Evolutionary conservation across 2,888 invertebrate species (phyloP).

Genomic region (Tethea ocularis): DNA sequence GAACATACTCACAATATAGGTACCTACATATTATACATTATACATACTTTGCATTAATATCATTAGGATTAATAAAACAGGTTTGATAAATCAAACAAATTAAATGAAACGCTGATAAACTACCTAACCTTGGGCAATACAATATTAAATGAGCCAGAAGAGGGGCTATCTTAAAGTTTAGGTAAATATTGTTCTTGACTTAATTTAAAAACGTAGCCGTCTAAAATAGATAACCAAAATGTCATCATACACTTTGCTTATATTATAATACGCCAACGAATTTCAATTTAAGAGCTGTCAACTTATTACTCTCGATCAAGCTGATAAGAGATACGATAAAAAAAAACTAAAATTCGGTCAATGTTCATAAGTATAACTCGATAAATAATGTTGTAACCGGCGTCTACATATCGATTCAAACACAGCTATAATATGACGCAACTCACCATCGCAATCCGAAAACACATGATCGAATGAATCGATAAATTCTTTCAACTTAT

Average conservation of each 20-base stretch:
- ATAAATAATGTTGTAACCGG: neutral
- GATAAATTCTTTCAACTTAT: conserved; percentile 79
- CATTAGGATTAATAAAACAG: too few species aligned
- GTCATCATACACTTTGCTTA: neutral
- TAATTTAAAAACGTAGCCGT: too few species aligned
- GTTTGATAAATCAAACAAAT: too few species aligned
- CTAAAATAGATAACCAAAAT: too few species aligned
- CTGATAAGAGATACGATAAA: neutral
- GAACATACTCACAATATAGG: too few species aligned
- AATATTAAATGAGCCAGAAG: too few species aligned
- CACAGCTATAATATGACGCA: conserved; percentile 13
- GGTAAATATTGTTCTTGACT: too few species aligned
- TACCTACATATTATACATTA: too few species aligned
- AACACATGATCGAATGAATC: conserved; percentile 88
- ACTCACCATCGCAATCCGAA: conserved; percentile 90
- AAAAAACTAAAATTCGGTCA: neutral
- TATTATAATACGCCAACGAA: neutral
- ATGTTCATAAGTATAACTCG: neutral
- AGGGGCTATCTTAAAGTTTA: too few species aligned
- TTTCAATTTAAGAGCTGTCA: neutral
- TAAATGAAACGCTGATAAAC: too few species aligned
- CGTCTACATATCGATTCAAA: conserved; percentile 3
- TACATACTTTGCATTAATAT: too few species aligned
- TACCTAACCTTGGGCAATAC: too few species aligned
- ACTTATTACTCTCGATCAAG: neutral